Percentiles rank a stretch among this genome's conserved stretches.
phyloP scores from a whole-genome alignment of 1,140 invertebrate genomes.

The Hylyphantes graminicola region DNA sequence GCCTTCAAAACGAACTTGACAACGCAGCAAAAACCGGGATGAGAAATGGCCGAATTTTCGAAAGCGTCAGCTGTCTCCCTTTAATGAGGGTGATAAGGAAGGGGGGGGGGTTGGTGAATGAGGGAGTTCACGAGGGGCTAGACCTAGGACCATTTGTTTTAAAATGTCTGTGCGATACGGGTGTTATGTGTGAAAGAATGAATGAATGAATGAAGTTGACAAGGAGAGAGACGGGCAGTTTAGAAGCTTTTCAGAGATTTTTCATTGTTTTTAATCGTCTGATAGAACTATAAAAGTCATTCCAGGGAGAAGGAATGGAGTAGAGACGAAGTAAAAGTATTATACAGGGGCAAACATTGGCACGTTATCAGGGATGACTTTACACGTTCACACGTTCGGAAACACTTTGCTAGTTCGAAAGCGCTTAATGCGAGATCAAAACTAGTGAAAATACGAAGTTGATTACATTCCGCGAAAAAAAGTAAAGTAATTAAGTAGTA shows the following conservation, averaged over 20 bases:
- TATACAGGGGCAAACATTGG: too few relatives aligned
- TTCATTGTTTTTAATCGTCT: background rate
- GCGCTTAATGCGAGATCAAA: too few relatives aligned
- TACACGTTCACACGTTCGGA: too few relatives aligned
- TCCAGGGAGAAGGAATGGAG: too few relatives aligned
- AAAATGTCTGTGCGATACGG: background rate
- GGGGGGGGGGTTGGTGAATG: background rate
- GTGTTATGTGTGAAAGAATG: background rate
- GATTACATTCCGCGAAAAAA: too few relatives aligned
- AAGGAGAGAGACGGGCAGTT: background rate
- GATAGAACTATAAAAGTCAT: too few relatives aligned
- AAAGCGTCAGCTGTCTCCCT: constrained; percentile 35
- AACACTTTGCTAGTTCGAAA: too few relatives aligned
- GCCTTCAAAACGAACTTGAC: background rate
- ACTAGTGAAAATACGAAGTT: too few relatives aligned
- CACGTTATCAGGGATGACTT: too few relatives aligned
- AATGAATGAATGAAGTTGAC: background rate
- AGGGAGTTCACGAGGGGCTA: background rate
- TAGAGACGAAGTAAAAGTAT: too few relatives aligned
- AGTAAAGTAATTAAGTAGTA: too few relatives aligned
- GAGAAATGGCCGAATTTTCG: constrained; percentile 16
- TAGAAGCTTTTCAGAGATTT: background rate
- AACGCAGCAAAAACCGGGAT: background rate
- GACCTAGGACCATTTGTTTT: constrained; percentile 29
- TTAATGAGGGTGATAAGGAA: constrained; percentile 37